Conservation (phyloP, 2,797 vertebrate species). For the Myotis findleyi region DNA sequence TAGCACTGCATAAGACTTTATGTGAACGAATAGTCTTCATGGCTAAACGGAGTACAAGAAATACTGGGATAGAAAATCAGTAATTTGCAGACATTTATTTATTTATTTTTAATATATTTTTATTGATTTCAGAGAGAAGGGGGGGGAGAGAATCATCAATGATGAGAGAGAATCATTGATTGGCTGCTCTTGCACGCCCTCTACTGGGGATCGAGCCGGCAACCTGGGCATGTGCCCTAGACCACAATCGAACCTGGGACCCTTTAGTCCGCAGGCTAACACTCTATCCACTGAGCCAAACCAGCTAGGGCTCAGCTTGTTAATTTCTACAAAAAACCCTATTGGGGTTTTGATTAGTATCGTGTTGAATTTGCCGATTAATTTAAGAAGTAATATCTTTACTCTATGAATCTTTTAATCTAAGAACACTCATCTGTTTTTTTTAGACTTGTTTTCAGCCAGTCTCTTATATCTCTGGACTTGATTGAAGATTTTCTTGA, state of each 20-base stretch:
- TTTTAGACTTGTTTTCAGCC: slow-evolving; percentile 98
- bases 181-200: too few relatives aligned
- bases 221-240: too few relatives aligned
- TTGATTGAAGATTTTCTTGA: slow-evolving; percentile 99
- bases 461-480: slow-evolving; percentile 98
- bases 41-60: neutral
- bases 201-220: too few relatives aligned
- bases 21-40: slow-evolving; percentile 17
- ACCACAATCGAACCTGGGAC: too few relatives aligned
- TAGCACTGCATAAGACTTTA: neutral
- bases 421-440: slow-evolving; percentile 64
- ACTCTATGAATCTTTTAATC: slow-evolving; percentile 49
- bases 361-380: slow-evolving; percentile 43
- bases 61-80: neutral
- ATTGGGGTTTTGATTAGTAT: slow-evolving; percentile 39
- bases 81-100: neutral
- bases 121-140: too few relatives aligned
- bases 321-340: slow-evolving; percentile 50
- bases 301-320: neutral
- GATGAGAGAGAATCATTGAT: too few relatives aligned
- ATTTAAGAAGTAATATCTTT: slow-evolving; percentile 33
- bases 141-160: too few relatives aligned
- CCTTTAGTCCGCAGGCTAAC: too few relatives aligned
- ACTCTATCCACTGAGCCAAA: too few relatives aligned
- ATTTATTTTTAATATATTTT: too few relatives aligned